Evolutionary conservation across 2,888 invertebrate species (phyloP), one percentile per base, ranked within the genome.

Genomic region (Troilus luridus): DNA sequence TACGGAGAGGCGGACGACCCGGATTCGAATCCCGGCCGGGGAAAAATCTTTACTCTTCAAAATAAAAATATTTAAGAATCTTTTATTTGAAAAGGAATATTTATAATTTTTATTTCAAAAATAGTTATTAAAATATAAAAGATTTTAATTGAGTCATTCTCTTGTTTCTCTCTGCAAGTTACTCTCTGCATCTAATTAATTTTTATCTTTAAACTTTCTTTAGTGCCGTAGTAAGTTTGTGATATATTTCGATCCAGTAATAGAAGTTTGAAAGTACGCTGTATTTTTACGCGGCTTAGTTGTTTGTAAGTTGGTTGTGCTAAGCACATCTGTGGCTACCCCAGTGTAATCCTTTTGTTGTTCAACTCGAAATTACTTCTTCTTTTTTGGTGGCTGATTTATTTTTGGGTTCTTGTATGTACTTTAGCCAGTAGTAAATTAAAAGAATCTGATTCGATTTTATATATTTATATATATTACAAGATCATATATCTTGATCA

Each of bases 281-380:
- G 67, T 67, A 67, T 67, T 67, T 67, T 67, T 67, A 67, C 67
- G 12, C 12, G 24, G 67, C 67, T 67, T 67, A 67, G 67, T 67
- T 67, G 67, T 67, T 67, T 24, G 67, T 67, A 67, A 67, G 24
- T 67, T 27, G 24, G n/a, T 67, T 67, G 67, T 0, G 8, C 67
- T 24, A 24, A 14, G 67, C 24, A 67, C 67, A 67, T 24, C 24
- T 67, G 67, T 67, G 67, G 24, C 14, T 14, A 12, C 12, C 11
- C 5, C 7, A 21, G 24, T 14, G 12, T 67, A 67, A 67, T 24
- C 67, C 67, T 67, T 67, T 67, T 67, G 67, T 67, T 67, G 67
- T 24, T 14, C 12, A 24, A 67, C 24, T 67, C 11, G 67, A 5
- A 67, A 67, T 24, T 24, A 67, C 67, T 24, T 67, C n/a, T 0